Conservation (phyloP, 2,797 vertebrate species). For the Arremon brunneinucha region DNA sequence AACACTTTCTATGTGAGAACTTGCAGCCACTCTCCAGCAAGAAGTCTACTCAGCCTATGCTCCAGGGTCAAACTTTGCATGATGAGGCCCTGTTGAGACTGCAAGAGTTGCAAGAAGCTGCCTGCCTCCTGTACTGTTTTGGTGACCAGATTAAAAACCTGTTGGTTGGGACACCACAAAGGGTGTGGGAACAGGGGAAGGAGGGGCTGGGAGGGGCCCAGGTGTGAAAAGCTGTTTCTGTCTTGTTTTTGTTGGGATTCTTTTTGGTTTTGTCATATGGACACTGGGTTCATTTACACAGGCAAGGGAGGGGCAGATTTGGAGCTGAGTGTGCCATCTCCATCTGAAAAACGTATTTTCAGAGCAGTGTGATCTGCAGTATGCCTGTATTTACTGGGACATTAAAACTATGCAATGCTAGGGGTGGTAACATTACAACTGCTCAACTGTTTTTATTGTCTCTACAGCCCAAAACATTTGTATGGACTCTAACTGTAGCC, state of each 20-base stretch:
- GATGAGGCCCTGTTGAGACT: neutral
- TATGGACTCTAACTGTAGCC: neutral
- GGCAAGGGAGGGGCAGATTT: neutral
- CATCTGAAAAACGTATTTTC: accelerated
- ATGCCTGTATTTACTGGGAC: accelerated
- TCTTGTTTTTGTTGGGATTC: neutral
- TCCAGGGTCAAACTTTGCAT: neutral
- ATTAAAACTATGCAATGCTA: neutral
- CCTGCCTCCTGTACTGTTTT: neutral
- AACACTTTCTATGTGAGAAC: accelerated
- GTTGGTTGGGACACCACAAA: accelerated
- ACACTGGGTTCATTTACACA: neutral
- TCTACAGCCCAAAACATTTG: neutral
- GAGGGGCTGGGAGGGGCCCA: no score
- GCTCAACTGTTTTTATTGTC: neutral
- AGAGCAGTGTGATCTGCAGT: neutral
- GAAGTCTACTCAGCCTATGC: neutral
- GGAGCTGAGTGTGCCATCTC: accelerated
- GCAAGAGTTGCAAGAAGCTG: neutral
- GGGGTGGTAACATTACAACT: neutral
- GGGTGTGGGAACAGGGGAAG: neutral
- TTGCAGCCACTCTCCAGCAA: neutral
- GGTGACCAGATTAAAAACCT: neutral
- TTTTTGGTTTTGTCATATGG: neutral
- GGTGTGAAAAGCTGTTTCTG: neutral